phyloP scores from a whole-genome alignment of 2,888 invertebrate genomes.

The Griposia aprilina region DNA sequence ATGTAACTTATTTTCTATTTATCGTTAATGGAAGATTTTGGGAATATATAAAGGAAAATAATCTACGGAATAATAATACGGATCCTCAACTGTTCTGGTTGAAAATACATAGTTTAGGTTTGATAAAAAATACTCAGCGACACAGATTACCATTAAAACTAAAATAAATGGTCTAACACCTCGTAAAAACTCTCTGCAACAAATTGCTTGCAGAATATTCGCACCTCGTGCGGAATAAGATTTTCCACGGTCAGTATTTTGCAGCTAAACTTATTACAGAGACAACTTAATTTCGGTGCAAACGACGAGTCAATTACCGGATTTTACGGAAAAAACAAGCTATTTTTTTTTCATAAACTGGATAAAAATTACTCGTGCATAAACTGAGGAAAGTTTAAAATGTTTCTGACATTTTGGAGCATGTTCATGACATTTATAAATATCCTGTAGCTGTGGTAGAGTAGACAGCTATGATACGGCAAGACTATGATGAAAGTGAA shows the following conservation, averaged over 20 bases:
- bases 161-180: neutral
- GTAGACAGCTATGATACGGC: constrained; percentile 24
- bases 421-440: constrained; percentile 50
- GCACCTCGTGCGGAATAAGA: constrained; percentile 21
- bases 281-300: constrained; percentile 48
- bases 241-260: constrained; percentile 41
- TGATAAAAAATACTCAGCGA: neutral
- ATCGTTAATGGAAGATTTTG: neutral
- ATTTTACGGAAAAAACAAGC: constrained; percentile 22
- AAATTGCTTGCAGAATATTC: constrained; percentile 16
- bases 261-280: constrained; percentile 43
- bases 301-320: constrained; percentile 29
- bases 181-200: constrained; percentile 13
- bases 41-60: neutral
- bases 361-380: constrained; percentile 47
- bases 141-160: neutral
- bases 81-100: neutral
- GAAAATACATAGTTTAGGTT: neutral
- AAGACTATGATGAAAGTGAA: constrained; percentile 15
- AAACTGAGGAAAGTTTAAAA: constrained; percentile 38
- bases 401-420: constrained; percentile 45
- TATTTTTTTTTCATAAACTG: constrained; percentile 23
- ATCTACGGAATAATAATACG: too few species aligned
- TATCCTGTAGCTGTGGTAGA: constrained; percentile 23
- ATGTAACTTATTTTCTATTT: neutral